phyloP scores from a whole-genome alignment of 2,888 invertebrate genomes.

The Oxyteleia sp. region DNA sequence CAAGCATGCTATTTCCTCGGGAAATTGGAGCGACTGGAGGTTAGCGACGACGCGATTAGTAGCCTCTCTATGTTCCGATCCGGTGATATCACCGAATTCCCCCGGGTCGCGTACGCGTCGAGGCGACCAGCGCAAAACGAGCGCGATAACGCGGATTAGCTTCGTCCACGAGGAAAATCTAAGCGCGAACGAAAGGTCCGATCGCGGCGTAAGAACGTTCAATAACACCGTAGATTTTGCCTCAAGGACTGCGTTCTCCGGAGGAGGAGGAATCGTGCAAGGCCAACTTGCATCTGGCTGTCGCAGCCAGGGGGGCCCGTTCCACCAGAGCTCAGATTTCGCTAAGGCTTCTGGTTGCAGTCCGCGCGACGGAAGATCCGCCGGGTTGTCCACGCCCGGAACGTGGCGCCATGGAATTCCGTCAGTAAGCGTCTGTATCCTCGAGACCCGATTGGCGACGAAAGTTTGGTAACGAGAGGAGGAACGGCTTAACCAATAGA shows the following conservation, averaged over 20 bases:
- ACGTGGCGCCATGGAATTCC: conserved; percentile 61
- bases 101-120: too few species aligned
- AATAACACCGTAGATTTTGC: too few species aligned
- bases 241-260: not conserved
- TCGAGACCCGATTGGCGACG: conserved; percentile 28
- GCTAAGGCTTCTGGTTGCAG: not conserved
- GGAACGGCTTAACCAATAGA: conserved; percentile 60
- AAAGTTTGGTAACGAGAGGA: conserved; percentile 35
- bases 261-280: not conserved
- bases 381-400: conserved; percentile 45
- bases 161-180: not conserved
- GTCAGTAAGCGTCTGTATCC: not conserved
- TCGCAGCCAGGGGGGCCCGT: conserved; percentile 1
- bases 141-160: not conserved
- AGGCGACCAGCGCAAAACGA: too few species aligned
- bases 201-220: too few species aligned
- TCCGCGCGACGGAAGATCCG: conserved; percentile 62
- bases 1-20: not conserved
- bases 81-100: too few species aligned
- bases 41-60: too few species aligned
- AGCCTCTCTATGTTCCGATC: too few species aligned
- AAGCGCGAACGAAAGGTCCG: not conserved
- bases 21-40: not conserved
- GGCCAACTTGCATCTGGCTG: too few species aligned
- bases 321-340: conserved; percentile 7